Base-by-base conservation (phyloP, 1,140 invertebrate species). In the Eriosoma lanigerum region DNA sequence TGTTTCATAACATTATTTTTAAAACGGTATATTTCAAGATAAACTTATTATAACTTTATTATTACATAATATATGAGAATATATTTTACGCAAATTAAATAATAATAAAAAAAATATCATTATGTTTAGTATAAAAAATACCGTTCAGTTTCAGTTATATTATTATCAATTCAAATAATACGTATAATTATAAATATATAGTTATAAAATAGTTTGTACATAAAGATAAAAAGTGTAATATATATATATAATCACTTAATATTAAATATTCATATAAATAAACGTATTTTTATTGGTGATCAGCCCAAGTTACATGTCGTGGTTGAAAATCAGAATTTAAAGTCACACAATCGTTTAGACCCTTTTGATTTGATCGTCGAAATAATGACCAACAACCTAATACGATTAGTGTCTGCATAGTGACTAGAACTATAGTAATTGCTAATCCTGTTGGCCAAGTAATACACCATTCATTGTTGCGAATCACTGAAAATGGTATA, bases 231-330 rank as follows among this genome's bases (percentile, higher is more conserved):
- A 15, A 4, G 44, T 66, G 3, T 17, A 62, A 29, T 62, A n/a
- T n/a, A n/a, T n/a, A n/a, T n/a, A n/a, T n/a, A n/a, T n/a, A n/a
- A n/a, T n/a, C n/a, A n/a, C 8, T 38, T 8, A 17, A 48, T 17
- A 21, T 4, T 24, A 24, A 68, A 48, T 9, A 12, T 48, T 48
- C 9, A 5, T 52, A 52, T 26, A 29, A 50, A 50, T 13, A 46
- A 44, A 46, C 6, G 3, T 13, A 29, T 52, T 38, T 3, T 72
- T 52, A 76, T 60, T 78, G 50, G 52, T 85, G 84, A 75, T 87
- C 86, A 0, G 86, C 87, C 87, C 87, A 87, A 21, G 84, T 85
- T 24, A 87, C 87, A 38, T 86, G 84, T 72, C 86, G 83, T 9
- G 84, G 81, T 44, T 83, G 82, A 44, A 87, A 85, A 78, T 87